These are phyloP conservation scores for Hydrocynus forskahlii DNA, from an alignment of 2,797 vertebrate genomes.

Conservation along the genomic window DNA sequence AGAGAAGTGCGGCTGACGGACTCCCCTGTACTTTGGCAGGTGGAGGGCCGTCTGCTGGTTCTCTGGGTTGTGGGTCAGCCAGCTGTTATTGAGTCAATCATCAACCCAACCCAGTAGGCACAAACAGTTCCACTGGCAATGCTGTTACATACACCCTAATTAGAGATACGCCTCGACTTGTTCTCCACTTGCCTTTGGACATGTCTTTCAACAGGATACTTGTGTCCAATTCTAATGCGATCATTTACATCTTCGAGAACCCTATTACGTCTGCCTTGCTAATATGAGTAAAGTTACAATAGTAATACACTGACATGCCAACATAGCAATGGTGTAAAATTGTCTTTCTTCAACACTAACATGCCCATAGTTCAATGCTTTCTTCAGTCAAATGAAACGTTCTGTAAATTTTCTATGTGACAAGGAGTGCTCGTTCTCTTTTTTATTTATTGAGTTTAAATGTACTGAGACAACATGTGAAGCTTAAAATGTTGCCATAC, in stretches of 20 bases:
- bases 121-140: constrained; percentile 36
- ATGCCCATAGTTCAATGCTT: too few species aligned
- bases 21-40: constrained; percentile 34
- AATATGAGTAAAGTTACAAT: not conserved
- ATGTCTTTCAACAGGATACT: not conserved
- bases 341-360: too few species aligned
- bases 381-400: too few species aligned
- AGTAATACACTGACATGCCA: not conserved
- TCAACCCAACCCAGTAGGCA: constrained; percentile 72
- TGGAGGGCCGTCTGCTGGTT: constrained; percentile 62
- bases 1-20: constrained; percentile 65
- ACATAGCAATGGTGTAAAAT: too few species aligned
- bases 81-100: constrained; percentile 80
- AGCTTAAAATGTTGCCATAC: too few species aligned
- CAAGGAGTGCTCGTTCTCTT: too few species aligned
- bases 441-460: too few species aligned
- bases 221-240: not conserved
- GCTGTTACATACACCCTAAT: not conserved
- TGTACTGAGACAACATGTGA: too few species aligned
- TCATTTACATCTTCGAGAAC: not conserved
- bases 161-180: constrained; percentile 30
- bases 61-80: constrained; percentile 71
- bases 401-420: too few species aligned
- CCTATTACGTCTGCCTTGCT: not conserved
- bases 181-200: constrained; percentile 27